A percentile compares a stretch with the other conserved stretches of the same genome.
Evolutionary conservation across 2,797 vertebrate genomes (phyloP).

Genomic region (Leptoclinus maculatus): DNA sequence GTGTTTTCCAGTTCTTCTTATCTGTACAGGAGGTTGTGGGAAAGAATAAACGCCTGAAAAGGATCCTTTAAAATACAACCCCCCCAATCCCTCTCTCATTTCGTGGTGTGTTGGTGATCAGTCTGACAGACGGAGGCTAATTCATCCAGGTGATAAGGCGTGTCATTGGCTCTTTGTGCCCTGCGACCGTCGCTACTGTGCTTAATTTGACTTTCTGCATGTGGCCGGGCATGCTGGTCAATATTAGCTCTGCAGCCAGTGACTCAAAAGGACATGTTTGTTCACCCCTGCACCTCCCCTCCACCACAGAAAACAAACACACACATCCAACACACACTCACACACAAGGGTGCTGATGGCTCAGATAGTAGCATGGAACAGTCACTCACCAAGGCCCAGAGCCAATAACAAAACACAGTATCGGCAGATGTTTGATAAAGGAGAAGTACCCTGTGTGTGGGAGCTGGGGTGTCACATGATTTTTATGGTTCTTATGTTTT

Average conservation of each 20-base stretch:
- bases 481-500: conserved; percentile 19
- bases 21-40: neutral
- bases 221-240: conserved; percentile 73
- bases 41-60: conserved; percentile 10
- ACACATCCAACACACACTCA: conserved; percentile 28
- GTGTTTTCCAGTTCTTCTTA: conserved; percentile 1
- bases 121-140: conserved; percentile 73
- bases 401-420: conserved; percentile 31
- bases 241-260: conserved; percentile 82
- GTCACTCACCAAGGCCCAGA: conserved; percentile 44
- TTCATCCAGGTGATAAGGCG: conserved; percentile 80
- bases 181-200: conserved; percentile 69
- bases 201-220: conserved; percentile 73
- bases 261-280: conserved; percentile 76
- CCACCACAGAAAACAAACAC: conserved; percentile 54
- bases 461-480: conserved; percentile 3
- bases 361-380: conserved; percentile 50
- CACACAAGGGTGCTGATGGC: conserved; percentile 33
- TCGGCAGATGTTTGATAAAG: conserved; percentile 64
- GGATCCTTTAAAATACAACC: conserved; percentile 5
- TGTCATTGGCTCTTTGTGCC: conserved; percentile 78
- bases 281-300: conserved; percentile 30
- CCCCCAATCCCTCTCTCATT: neutral
- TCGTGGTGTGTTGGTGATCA: conserved; percentile 56
- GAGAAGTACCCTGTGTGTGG: conserved; percentile 11